These are phyloP conservation scores for Paragorgia papillata DNA, from an alignment of 92 coral and sea anemone genomes.

Conservation along the genomic window DNA sequence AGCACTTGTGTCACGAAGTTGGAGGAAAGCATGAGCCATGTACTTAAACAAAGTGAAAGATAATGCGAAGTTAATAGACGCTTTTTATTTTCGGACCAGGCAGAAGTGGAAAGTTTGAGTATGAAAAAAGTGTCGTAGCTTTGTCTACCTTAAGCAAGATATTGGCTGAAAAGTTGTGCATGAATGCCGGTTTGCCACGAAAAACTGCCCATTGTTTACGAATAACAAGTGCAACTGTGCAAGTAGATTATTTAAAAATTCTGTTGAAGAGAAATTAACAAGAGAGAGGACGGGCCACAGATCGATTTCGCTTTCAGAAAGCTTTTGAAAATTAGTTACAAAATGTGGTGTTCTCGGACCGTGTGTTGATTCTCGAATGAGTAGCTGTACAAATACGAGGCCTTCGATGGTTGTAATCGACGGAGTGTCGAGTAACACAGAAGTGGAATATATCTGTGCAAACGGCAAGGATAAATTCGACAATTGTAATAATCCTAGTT, in stretches of 20 bases:
- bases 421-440: too few species aligned
- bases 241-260: slow-evolving; percentile 39
- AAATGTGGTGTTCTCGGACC: slow-evolving; percentile 36
- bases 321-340: slow-evolving; percentile 46
- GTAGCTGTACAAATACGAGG: too few species aligned
- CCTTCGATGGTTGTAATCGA: too few species aligned
- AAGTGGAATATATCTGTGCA: too few species aligned
- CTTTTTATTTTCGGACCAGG: slow-evolving; percentile 58
- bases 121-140: slow-evolving; percentile 33
- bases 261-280: slow-evolving; percentile 49
- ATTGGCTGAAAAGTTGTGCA: slow-evolving; percentile 57
- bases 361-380: too few species aligned
- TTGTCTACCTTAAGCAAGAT: slow-evolving; percentile 19
- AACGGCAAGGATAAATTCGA: too few species aligned
- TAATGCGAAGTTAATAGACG: slow-evolving; percentile 42
- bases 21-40: slow-evolving; percentile 53
- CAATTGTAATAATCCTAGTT: too few species aligned
- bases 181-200: slow-evolving; percentile 51
- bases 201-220: slow-evolving; percentile 59
- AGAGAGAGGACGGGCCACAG: slow-evolving; percentile 55
- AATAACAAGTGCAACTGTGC: slow-evolving; percentile 60
- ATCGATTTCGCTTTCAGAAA: slow-evolving; percentile 52
- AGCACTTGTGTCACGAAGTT: slow-evolving; percentile 61
- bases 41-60: slow-evolving; percentile 47
- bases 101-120: slow-evolving; percentile 35